These are phyloP conservation scores for Prunella himalayana DNA, from an alignment of 2,113 vertebrate species.

Conservation along the genomic window DNA sequence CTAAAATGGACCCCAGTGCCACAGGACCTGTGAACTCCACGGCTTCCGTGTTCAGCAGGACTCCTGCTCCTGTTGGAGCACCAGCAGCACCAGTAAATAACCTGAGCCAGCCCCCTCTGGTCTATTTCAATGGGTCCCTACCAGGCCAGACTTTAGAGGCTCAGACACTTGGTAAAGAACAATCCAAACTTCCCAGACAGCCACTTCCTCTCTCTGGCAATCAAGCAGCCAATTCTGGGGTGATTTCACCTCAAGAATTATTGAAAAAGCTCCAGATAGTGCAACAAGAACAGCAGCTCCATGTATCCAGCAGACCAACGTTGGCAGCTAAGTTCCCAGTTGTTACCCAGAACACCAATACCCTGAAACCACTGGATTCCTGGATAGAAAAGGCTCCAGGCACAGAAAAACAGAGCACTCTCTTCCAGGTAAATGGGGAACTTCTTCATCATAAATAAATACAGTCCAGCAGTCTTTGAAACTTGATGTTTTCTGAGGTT, in stretches of 20 bases:
- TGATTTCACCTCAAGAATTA: slow-evolving; percentile 85
- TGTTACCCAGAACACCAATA: slow-evolving; percentile 32
- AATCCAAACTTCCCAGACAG: slow-evolving; percentile 24
- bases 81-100: background rate
- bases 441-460: no score
- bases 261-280: slow-evolving; percentile 86
- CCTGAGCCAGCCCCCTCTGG: slow-evolving; percentile 54
- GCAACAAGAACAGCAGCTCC: slow-evolving; percentile 84
- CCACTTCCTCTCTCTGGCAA: slow-evolving; percentile 19
- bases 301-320: slow-evolving; percentile 58
- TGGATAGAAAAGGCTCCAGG: slow-evolving; percentile 59
- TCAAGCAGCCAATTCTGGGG: slow-evolving; percentile 52
- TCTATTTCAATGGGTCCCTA: slow-evolving; percentile 66
- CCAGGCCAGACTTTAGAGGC: slow-evolving; percentile 32
- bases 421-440: slow-evolving; percentile 77
- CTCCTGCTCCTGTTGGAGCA: background rate
- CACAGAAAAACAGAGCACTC: slow-evolving; percentile 69
- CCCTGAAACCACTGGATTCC: slow-evolving; percentile 53
- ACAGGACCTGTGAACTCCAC: background rate
- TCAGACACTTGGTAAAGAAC: slow-evolving; percentile 46
- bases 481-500: background rate
- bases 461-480: background rate
- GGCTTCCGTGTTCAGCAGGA: background rate
- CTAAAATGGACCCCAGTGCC: background rate
- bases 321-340: slow-evolving; percentile 85